Conservation (phyloP, 2,113 vertebrate species). For the Pygoscelis antarcticus region DNA sequence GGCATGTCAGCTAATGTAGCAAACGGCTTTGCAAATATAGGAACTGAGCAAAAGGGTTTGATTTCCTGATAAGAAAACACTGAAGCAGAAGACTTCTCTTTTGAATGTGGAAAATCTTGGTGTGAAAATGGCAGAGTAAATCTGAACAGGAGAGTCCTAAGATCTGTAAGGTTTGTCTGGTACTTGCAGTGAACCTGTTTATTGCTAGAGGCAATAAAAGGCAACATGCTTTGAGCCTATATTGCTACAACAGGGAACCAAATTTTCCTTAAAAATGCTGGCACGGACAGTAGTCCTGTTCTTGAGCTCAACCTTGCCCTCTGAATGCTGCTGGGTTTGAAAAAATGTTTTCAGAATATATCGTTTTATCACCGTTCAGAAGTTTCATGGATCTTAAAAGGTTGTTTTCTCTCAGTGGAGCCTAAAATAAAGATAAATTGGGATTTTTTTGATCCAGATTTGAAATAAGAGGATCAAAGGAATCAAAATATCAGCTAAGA, state of each 20-base stretch:
- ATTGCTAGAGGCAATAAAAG: neutral
- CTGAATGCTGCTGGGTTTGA: neutral
- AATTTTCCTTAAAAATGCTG: neutral
- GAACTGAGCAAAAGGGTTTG: neutral
- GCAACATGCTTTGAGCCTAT: neutral
- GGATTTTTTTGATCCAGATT: conserved; percentile 7
- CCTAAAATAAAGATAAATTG: conserved; percentile 24
- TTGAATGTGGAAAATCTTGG: neutral
- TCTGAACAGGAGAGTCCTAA: neutral
- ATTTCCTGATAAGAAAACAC: neutral
- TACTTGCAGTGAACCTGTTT: neutral
- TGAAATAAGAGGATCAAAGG: conserved; percentile 44
- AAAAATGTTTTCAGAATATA: neutral
- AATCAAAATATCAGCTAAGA: conserved; percentile 13
- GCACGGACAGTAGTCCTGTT: neutral
- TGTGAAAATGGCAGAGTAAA: neutral
- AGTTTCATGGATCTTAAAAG: neutral
- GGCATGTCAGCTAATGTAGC: neutral
- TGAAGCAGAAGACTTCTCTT: neutral
- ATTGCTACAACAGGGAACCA: neutral
- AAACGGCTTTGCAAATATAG: neutral
- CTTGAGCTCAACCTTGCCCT: neutral
- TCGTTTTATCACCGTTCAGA: neutral
- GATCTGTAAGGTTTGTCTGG: neutral
- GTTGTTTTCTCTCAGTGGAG: neutral